Evolutionary conservation across 2,113 vertebrate genomes (phyloP), one percentile per base, ranked within the genome.

Genomic region (Pelecanoides urinatrix): DNA sequence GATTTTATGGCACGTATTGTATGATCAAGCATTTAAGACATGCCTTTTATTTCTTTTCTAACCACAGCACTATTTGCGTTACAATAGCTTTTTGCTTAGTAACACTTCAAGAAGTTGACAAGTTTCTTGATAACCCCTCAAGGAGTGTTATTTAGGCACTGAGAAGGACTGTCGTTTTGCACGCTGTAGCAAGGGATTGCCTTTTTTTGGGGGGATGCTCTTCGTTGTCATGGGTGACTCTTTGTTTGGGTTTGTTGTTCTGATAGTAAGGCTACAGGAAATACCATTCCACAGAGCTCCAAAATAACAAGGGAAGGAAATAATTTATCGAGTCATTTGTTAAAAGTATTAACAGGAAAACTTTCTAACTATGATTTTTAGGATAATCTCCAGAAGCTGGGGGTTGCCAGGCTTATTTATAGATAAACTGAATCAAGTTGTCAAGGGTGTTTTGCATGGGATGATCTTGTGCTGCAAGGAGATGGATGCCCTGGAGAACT

Each of bases 1-100:
- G 93, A 96, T 96, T 96, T 96, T 95, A 95, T 88, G 85, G 94
- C 91, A 70, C 7, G 61, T n/a, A 86, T 93, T 95, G 84, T 86
- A 86, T 77, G 79, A 73, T 83, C 58, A 23, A 80, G 92, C 84
- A 79, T 86, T 90, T 86, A 19, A 90, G 66, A 87, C n/a, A 18
- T 2, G 75, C 73, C 79, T 97, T 94, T 95, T 88, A 75, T 78
- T 86, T 87, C 79, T 78, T 50, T 34, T 22, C 85, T 72, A 61
- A 72, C 86, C 77, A 7, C 88, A 91, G 77, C 67, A 11, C 36
- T 56, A 75, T 96, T 94, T 95, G 87, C 19, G 25, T 97, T 80
- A 93, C 79, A 96, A 93, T 92, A 78, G 63, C 23, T 40, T 94
- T 81, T 76, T 90, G 78, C 86, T 95, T 76, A 52, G 72, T 92